Evolutionary conservation across 1,140 invertebrate genomes (phyloP).

Genomic region (Drosophila funebris): DNA sequence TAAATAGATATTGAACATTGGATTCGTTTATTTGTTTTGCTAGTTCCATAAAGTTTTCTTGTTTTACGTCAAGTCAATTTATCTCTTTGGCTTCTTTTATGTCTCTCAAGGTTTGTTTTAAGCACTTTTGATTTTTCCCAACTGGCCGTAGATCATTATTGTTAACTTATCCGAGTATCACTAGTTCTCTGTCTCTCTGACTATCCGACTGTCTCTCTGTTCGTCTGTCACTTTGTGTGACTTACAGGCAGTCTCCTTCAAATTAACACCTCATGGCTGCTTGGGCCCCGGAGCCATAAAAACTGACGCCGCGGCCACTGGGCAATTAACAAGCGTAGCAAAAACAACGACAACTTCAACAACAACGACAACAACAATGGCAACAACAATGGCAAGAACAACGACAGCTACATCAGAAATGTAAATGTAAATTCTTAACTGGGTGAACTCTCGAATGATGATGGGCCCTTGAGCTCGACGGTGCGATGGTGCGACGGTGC

Average conservation of each 20-base stretch:
- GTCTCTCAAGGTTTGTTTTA: not conserved
- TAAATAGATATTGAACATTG: not conserved
- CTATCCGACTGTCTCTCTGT: not conserved
- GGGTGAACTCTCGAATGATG: constrained; percentile 36
- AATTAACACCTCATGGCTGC: constrained; percentile 58
- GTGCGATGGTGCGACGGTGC: no score
- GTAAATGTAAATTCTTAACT: constrained; percentile 43
- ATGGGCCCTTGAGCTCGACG: not conserved
- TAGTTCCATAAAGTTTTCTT: not conserved
- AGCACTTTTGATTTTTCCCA: not conserved
- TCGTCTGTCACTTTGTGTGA: not conserved
- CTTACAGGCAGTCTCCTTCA: not conserved
- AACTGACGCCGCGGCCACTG: constrained; percentile 57
- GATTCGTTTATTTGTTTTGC: not conserved
- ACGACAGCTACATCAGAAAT: constrained; percentile 35
- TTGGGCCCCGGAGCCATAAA: constrained; percentile 47
- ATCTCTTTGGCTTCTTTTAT: not conserved
- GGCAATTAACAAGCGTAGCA: constrained; percentile 66
- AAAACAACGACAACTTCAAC: constrained; percentile 5
- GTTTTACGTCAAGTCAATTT: not conserved
- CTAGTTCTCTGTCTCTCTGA: not conserved
- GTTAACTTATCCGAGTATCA: not conserved
- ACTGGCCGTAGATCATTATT: not conserved
- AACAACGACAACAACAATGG: constrained; percentile 17
- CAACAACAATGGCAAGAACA: constrained; percentile 17